Evolutionary conservation across 1,140 invertebrate species (phyloP), one percentile per base, ranked within the genome.

Genomic region (Hesperophylax magnus): DNA sequence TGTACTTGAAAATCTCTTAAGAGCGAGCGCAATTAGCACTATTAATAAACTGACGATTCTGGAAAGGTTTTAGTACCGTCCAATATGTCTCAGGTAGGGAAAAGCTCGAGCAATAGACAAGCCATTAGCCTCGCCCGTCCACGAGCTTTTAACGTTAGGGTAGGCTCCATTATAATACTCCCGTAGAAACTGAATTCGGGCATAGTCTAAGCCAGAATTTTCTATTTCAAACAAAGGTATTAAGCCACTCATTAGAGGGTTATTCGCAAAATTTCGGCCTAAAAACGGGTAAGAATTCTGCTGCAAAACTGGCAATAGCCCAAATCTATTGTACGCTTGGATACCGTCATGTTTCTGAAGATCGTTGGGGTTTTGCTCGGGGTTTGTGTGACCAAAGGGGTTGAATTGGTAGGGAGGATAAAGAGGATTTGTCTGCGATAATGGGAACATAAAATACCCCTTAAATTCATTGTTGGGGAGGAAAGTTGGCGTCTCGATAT

Each of bases 141-240:
- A 47, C 11, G 39, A 47, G 39, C 39, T 47, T 47, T 72, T 72
- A 52, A 47, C n/a, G 18, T 47, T 20, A 52, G 52, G 53, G 24
- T 53, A 72, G n/a, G 27, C 67, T 15, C 18, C 24, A 18, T 53
- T 39, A 27, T 60, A 34, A 39, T 60, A 1, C 8, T 60, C 20
- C n/a, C 2, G 27, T 0, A 15, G 39, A 18, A 34, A 20, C 31
- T 27, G 52, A 27, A 74, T 9, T 47, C 72, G 24, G 1, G 53
- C 17, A 76, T 61, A 76, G 39, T 61, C 60, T 4, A 76, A 34
- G n/a, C 56, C 56, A 39, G 56, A 76, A 54, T 75, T 75, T 60
- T 34, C 56, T 5, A 61, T 60, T n/a, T 20, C 72, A 52, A 76
- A 76, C 27, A 76, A 76, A 17, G 56, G 72, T 76, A 76, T 76